Percentiles rank a stretch among this genome's conserved stretches.
phyloP scores from a whole-genome alignment of 2,113 vertebrate genomes.

The Rhinogobius similis region DNA sequence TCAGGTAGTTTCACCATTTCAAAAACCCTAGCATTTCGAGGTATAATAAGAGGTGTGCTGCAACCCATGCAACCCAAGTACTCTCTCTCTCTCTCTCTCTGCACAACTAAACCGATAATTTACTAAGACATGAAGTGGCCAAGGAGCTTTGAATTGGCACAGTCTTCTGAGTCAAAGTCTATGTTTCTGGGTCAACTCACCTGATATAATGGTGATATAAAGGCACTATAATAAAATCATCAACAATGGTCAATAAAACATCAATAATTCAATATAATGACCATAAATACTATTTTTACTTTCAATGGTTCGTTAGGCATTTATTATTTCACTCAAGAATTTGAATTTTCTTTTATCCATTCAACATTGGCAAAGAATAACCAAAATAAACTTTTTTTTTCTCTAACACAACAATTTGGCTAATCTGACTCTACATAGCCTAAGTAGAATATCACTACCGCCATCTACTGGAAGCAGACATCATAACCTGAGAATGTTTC shows the following conservation, averaged over 20 bases:
- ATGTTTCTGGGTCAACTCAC: not conserved
- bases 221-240: not conserved
- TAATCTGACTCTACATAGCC: not conserved
- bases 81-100: slow-evolving; percentile 27
- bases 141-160: slow-evolving; percentile 16
- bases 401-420: no score
- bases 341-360: no score
- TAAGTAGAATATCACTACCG: not conserved
- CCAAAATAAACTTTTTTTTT: no score
- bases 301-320: no score
- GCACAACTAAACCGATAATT: slow-evolving; percentile 40
- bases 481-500: not conserved
- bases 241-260: not conserved
- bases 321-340: no score
- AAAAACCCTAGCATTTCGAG: slow-evolving; percentile 51
- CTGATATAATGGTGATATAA: not conserved
- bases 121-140: slow-evolving; percentile 12
- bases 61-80: slow-evolving; percentile 60
- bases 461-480: not conserved
- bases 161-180: slow-evolving; percentile 14
- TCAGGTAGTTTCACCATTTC: slow-evolving; percentile 29
- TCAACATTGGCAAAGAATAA: no score
- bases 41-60: slow-evolving; percentile 60
- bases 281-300: no score
- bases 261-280: not conserved